Evolutionary conservation across 1,140 invertebrate species (phyloP).

Genomic region (Latrodectus geometricus): DNA sequence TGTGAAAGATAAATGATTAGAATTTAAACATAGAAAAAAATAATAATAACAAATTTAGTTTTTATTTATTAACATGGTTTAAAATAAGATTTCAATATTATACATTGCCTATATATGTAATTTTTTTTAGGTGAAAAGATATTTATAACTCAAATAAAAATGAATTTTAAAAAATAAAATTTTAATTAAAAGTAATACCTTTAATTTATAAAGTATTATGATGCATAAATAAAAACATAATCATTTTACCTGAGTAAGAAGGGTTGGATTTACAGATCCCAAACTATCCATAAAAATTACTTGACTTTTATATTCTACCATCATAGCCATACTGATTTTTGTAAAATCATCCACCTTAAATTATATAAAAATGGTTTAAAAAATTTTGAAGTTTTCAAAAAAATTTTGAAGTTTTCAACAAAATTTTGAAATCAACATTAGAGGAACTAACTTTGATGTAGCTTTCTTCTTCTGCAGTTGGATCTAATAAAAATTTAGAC

Average conservation of each 20-base stretch:
- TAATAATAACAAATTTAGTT: too few species aligned
- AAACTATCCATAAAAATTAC: conserved; percentile 46
- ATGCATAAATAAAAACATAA: too few species aligned
- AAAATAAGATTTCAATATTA: too few species aligned
- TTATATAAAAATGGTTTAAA: background rate
- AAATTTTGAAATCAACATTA: background rate
- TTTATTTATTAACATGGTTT: too few species aligned
- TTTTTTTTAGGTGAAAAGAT: too few species aligned
- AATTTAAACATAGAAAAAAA: too few species aligned
- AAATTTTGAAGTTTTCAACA: background rate
- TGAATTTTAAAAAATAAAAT: too few species aligned
- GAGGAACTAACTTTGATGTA: conserved; percentile 15
- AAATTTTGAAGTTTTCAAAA: background rate
- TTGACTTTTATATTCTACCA: conserved; percentile 50
- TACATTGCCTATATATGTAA: too few species aligned
- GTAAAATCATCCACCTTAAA: conserved; percentile 27
- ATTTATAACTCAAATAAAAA: too few species aligned
- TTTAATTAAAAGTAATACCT: too few species aligned
- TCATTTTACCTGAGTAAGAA: conserved; percentile 13
- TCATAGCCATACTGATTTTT: conserved; percentile 44
- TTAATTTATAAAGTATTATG: too few species aligned
- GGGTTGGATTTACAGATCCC: background rate
- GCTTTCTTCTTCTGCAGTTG: conserved; percentile 44
- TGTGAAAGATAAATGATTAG: too few species aligned
- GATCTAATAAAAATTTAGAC: conserved; percentile 35